Conservation (phyloP, 2,797 vertebrate species). For the Propithecus perrieri region DNA sequence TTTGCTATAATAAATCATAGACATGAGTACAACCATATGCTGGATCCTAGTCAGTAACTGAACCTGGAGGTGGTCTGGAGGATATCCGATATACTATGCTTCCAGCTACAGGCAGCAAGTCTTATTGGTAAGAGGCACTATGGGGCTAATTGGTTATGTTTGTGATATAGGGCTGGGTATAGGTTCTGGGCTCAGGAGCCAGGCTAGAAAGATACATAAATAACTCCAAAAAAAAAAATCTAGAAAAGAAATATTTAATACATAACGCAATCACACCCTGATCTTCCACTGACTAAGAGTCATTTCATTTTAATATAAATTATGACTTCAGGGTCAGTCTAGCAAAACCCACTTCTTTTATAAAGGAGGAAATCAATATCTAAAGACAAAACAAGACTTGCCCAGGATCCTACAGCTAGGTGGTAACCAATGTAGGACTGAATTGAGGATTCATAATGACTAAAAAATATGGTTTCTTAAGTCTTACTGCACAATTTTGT, state of each 20-base stretch:
- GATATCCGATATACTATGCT: neutral
- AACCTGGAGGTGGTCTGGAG: no score
- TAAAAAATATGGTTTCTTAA: neutral
- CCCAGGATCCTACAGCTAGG: neutral
- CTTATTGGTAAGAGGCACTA: neutral
- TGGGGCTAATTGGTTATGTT: neutral
- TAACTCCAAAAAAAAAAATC: neutral
- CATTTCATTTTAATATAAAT: neutral
- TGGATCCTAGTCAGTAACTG: neutral
- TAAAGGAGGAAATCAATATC: neutral
- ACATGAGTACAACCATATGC: neutral
- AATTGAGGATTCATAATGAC: neutral
- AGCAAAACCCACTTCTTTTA: neutral
- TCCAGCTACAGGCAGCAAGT: neutral
- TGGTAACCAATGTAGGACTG: neutral
- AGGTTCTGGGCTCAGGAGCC: neutral
- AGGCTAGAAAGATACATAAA: neutral
- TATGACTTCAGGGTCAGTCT: neutral
- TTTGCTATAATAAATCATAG: neutral
- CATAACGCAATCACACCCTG: neutral
- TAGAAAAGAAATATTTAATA: neutral
- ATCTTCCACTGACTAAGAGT: neutral
- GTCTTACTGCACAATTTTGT: neutral
- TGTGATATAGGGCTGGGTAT: neutral
- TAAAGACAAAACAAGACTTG: constrained; percentile 14